These are phyloP conservation scores for Hylomyscus alleni DNA, from an alignment of 2,797 vertebrate species.

Conservation along the genomic window DNA sequence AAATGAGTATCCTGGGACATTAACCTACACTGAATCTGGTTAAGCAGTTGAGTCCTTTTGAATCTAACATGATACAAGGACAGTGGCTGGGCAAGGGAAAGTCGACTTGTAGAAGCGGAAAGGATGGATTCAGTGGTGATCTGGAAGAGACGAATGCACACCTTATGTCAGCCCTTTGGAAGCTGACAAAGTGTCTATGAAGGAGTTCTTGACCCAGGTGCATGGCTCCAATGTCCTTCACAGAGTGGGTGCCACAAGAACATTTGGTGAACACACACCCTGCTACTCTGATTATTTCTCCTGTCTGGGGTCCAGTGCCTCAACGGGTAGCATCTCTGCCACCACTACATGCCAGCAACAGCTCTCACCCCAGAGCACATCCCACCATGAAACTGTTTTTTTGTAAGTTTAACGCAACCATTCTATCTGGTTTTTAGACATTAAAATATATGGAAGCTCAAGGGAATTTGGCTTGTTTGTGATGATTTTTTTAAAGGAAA, in stretches of 20 bases:
- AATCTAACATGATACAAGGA: background rate
- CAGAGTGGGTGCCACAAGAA: slow-evolving; percentile 1
- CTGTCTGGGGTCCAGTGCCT: background rate
- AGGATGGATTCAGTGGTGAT: background rate
- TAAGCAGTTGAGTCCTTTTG: slow-evolving; percentile 38
- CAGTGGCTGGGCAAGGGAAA: background rate
- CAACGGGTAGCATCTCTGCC: background rate
- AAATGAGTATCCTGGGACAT: background rate
- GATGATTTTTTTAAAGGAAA: background rate
- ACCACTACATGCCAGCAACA: background rate
- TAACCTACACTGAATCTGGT: background rate
- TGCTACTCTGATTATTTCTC: background rate
- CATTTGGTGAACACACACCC: background rate
- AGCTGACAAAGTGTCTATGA: background rate
- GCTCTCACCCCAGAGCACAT: background rate
- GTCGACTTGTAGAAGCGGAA: background rate
- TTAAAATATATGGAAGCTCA: slow-evolving; percentile 42
- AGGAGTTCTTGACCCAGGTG: background rate
- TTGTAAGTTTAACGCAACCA: background rate
- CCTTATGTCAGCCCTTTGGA: background rate
- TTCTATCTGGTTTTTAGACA: background rate
- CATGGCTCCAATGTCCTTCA: background rate
- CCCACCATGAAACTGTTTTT: background rate
- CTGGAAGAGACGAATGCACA: background rate
- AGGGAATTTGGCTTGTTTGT: background rate